Evolutionary conservation across 1,140 invertebrate species (phyloP), one percentile per base, ranked within the genome.

Genomic region (Drosophila prosaltans): DNA sequence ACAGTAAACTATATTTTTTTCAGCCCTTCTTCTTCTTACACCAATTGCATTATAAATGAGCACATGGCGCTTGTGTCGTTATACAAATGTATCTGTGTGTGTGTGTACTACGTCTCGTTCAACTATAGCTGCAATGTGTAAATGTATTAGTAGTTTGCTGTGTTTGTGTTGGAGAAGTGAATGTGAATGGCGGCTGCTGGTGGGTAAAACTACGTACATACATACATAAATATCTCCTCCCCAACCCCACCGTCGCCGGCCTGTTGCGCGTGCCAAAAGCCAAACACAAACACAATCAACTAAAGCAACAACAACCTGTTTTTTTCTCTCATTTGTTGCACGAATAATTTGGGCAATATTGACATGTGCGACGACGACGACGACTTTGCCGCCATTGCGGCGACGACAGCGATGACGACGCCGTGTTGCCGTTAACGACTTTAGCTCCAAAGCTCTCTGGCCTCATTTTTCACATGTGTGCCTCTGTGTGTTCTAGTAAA

Each of bases 291-390:
- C 58, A 40, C 45, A 65, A 57, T 54, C 41, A 70, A 48, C 63
- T 66, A 57, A 55, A 70, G 64, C 62, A 72, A 45, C 74, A 65
- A 58, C 80, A 85, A 85, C 81, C 81, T 81, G 81, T 85, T 84
- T 61, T 74, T 63, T 30, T 30, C 4, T 30, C 4, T 86, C 11
- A 16, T 67, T 88, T 74, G 70, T 74, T 61, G 80, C 81, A 81
- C 59, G 76, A 39, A 69, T 70, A 62, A 82, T 88, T 86, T 88
- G 84, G 83, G 76, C 80, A 80, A 86, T 88, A 77, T 88, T 83
- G 83, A 86, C 80, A 88, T 88, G 80, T 86, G 57, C 57, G 45
- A 51, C 21, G 4, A 4, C 28, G 81, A 32, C 57, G 45, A 51
- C 32, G 32, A 36, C 32, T 36, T 36, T 36, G 81, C 76, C 81